Evolutionary conservation across 2,113 vertebrate genomes (phyloP).

Genomic region (Hucho hucho): DNA sequence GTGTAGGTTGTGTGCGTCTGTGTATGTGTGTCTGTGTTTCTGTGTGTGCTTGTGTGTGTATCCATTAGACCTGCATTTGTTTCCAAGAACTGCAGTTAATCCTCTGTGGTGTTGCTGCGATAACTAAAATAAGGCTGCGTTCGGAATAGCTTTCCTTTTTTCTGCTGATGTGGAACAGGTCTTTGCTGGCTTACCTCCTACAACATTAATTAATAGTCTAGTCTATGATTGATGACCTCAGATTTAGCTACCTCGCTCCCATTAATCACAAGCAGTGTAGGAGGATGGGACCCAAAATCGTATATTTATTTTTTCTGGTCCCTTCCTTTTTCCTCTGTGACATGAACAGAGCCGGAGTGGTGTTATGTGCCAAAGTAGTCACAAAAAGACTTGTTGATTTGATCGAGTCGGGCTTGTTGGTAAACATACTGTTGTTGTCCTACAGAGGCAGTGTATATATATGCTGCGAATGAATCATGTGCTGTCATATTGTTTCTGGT

Average conservation of each 20-base stretch:
- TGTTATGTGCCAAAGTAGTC: conserved; percentile 25
- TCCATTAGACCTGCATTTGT: conserved; percentile 18
- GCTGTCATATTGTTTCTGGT: conserved; percentile 21
- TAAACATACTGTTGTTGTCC: conserved; percentile 26
- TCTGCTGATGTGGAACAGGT: conserved; percentile 69
- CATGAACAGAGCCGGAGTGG: conserved; percentile 20
- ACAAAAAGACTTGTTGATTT: conserved; percentile 33
- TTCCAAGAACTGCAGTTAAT: conserved; percentile 36
- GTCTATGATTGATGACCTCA: conserved; percentile 72
- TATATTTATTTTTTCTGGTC: conserved; percentile 34
- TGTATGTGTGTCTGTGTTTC: background rate
- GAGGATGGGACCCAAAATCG: conserved; percentile 54
- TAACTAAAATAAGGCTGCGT: conserved; percentile 17
- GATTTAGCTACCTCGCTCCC: conserved; percentile 59
- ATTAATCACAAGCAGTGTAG: conserved; percentile 70
- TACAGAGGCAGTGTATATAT: conserved; percentile 47
- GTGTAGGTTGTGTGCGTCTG: too few relatives aligned
- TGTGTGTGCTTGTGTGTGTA: background rate
- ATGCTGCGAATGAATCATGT: conserved; percentile 44
- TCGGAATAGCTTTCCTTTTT: conserved; percentile 45
- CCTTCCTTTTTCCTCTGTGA: conserved; percentile 34
- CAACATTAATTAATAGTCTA: conserved; percentile 75
- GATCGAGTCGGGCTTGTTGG: conserved; percentile 16
- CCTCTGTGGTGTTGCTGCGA: conserved; percentile 9
- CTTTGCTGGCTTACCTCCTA: conserved; percentile 65